Conservation (phyloP, 2,888 invertebrate species). For the Xestia xanthographa region DNA sequence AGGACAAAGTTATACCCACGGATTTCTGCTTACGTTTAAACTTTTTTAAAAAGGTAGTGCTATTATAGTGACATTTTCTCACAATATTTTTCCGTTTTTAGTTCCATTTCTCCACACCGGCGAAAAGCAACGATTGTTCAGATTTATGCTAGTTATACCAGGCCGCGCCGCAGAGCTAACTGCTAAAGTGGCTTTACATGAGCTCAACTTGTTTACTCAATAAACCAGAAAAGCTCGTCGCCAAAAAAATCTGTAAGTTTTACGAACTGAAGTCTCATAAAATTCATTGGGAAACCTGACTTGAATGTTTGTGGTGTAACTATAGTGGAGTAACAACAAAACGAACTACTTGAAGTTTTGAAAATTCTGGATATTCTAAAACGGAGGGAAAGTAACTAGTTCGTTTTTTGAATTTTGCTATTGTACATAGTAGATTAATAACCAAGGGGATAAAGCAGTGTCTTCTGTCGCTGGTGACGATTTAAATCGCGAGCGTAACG, state of each 20-base stretch:
- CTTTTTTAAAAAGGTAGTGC: neutral
- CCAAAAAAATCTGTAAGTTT: constrained; percentile 26
- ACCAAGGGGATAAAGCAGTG: too few relatives aligned
- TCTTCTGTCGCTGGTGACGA: too few relatives aligned
- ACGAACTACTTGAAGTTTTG: neutral
- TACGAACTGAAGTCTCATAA: constrained; percentile 11
- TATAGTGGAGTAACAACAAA: too few relatives aligned
- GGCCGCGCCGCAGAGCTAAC: constrained; percentile 39
- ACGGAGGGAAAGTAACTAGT: neutral
- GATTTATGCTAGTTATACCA: constrained; percentile 46
- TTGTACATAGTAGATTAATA: too few relatives aligned
- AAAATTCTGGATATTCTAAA: neutral
- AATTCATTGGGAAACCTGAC: neutral
- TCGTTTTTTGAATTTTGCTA: neutral
- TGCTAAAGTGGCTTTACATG: constrained; percentile 31
- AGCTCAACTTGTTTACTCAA: constrained; percentile 43
- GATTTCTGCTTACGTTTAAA: neutral
- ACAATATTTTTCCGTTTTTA: neutral
- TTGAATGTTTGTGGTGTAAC: neutral
- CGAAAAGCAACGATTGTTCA: constrained; percentile 24
- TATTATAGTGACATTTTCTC: neutral
- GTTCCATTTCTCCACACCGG: constrained; percentile 4
- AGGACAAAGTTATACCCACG: neutral
- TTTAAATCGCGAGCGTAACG: too few relatives aligned
- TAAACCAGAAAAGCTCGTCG: constrained; percentile 37